Percentiles rank a stretch among this genome's conserved stretches.
Conservation (phyloP, 1,140 invertebrate species). For the Littorina saxatilis region DNA sequence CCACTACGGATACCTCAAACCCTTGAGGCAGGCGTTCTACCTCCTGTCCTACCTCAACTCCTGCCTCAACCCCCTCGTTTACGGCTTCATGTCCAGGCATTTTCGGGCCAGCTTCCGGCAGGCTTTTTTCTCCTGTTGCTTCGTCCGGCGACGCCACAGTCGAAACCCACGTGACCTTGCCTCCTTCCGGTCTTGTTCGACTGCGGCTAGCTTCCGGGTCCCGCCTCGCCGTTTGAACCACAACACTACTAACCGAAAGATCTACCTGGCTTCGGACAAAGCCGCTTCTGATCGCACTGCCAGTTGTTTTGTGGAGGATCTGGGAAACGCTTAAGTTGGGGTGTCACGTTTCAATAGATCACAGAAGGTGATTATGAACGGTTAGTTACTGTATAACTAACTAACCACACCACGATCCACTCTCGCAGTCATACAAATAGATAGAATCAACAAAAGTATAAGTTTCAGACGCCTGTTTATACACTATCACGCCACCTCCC, state of each 20-base stretch:
- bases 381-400: too few species aligned
- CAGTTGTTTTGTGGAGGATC: too few species aligned
- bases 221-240: background rate
- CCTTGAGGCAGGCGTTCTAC: slow-evolving; percentile 81
- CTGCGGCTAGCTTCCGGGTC: slow-evolving; percentile 15
- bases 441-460: too few species aligned
- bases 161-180: background rate
- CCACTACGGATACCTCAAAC: slow-evolving; percentile 79
- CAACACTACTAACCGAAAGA: background rate
- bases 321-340: too few species aligned
- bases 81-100: slow-evolving; percentile 88
- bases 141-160: background rate
- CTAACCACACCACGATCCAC: too few species aligned
- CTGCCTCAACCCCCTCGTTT: slow-evolving; percentile 87
- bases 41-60: slow-evolving; percentile 79
- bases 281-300: too few species aligned
- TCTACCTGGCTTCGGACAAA: background rate
- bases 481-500: too few species aligned
- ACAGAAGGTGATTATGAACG: too few species aligned
- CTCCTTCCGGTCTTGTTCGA: slow-evolving; percentile 21
- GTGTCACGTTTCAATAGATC: too few species aligned
- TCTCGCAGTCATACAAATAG: too few species aligned
- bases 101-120: slow-evolving; percentile 82
- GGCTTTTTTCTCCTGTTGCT: slow-evolving; percentile 48
- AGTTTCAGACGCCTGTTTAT: too few species aligned